phyloP scores from a whole-genome alignment of 2,113 vertebrate genomes.

The Laticauda colubrina region DNA sequence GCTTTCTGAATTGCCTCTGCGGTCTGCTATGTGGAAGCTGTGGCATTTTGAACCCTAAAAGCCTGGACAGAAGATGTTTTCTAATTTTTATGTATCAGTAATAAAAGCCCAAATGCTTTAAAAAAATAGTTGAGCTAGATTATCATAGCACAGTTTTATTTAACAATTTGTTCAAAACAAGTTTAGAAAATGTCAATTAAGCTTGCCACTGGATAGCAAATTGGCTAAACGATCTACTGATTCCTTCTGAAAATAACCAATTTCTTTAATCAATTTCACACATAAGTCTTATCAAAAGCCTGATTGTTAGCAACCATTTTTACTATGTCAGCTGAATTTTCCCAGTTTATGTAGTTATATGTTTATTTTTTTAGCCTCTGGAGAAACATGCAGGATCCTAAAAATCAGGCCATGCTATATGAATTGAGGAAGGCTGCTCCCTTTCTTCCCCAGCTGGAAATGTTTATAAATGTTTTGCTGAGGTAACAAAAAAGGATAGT shows the following conservation, averaged over 20 bases:
- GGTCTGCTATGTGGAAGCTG: neutral
- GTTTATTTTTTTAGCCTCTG: neutral
- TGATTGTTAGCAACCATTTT: neutral
- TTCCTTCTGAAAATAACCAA: neutral
- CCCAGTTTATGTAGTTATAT: neutral
- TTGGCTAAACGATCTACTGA: neutral
- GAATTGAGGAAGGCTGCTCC: neutral
- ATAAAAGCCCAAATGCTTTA: neutral
- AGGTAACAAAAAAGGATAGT: neutral
- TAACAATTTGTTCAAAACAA: neutral
- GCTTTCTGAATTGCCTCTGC: neutral
- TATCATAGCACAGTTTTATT: neutral
- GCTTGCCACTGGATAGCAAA: neutral
- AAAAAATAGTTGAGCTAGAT: neutral
- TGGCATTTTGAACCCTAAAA: neutral
- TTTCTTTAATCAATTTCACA: neutral
- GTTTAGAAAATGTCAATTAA: neutral
- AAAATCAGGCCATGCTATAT: neutral
- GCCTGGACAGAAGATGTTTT: neutral
- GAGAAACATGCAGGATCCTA: neutral
- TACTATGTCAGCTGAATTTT: neutral
- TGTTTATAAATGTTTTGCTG: neutral
- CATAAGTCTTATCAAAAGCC: neutral
- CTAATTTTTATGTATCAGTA: neutral
- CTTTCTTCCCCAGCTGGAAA: neutral